Percentiles rank a stretch among this genome's conserved stretches.
phyloP scores from a whole-genome alignment of 2,888 invertebrate species.

The Ichneumoninae sp. region DNA sequence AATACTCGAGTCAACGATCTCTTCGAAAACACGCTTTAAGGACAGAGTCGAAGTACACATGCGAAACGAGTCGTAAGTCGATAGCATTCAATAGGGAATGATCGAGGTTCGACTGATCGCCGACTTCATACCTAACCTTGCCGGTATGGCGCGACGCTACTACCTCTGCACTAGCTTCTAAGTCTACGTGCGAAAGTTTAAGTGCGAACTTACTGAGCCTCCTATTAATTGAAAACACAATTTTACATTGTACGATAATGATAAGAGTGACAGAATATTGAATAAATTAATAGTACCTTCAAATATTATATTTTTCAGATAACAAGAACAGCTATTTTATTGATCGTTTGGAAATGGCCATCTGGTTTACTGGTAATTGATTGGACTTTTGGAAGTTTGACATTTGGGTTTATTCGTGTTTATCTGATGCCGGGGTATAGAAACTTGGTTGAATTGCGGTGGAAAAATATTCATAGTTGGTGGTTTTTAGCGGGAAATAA shows the following conservation, averaged over 20 bases:
- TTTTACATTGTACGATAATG: neutral
- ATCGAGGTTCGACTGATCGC: slow-evolving; percentile 16
- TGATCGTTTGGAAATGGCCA: neutral
- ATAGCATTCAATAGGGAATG: neutral
- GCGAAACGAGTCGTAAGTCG: slow-evolving; percentile 19
- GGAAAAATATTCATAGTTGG: neutral
- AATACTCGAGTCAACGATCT: slow-evolving; percentile 10
- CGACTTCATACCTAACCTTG: neutral
- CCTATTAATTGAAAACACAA: neutral
- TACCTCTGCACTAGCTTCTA: neutral
- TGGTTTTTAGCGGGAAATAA: too few species aligned
- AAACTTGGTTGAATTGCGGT: too few species aligned
- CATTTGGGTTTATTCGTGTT: neutral
- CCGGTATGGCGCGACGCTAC: neutral
- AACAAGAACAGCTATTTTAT: neutral
- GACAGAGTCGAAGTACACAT: slow-evolving; percentile 4
- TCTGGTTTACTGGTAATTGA: neutral
- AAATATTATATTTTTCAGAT: neutral
- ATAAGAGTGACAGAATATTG: neutral
- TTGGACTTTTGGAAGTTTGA: neutral
- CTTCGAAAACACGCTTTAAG: neutral
- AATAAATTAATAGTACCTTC: neutral
- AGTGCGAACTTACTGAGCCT: neutral
- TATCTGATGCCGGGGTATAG: too few species aligned
- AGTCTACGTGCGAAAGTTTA: neutral